phyloP scores from a whole-genome alignment of 2,113 vertebrate genomes.

The Hippolais icterina region DNA sequence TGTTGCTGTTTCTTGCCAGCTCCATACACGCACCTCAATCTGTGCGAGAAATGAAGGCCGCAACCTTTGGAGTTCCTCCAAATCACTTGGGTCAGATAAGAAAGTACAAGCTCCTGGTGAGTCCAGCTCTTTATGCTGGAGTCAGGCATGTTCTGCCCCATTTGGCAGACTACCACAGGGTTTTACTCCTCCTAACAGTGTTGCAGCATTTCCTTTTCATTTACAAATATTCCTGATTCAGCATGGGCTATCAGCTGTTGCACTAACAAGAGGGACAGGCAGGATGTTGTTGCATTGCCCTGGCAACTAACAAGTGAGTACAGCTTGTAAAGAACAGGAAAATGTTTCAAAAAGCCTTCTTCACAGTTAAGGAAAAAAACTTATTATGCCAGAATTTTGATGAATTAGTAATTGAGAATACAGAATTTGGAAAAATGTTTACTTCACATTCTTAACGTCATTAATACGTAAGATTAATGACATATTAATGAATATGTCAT shows the following conservation, averaged over 20 bases:
- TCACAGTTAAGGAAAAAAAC: background rate
- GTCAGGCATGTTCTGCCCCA: background rate
- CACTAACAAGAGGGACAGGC: background rate
- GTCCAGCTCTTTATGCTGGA: background rate
- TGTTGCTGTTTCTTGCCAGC: background rate
- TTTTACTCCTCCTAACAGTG: slow-evolving; percentile 35
- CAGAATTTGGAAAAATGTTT: background rate
- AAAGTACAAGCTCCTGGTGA: background rate
- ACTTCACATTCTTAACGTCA: background rate
- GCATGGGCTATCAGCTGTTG: background rate
- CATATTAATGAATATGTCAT: no score
- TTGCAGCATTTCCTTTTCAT: slow-evolving; percentile 27
- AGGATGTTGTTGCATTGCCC: slow-evolving; percentile 26
- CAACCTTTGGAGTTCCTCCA: background rate
- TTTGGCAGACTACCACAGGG: background rate
- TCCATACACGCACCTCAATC: background rate
- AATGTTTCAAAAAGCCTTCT: background rate
- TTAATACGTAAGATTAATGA: background rate
- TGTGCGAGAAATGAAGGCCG: background rate
- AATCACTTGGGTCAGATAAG: background rate
- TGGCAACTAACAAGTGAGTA: background rate
- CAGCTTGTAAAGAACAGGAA: background rate
- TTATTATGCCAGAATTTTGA: background rate
- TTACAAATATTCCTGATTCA: slow-evolving; percentile 26
- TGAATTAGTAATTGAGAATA: background rate